Evolutionary conservation across 2,888 invertebrate species (phyloP).

Genomic region (Pyrochroa serraticornis): DNA sequence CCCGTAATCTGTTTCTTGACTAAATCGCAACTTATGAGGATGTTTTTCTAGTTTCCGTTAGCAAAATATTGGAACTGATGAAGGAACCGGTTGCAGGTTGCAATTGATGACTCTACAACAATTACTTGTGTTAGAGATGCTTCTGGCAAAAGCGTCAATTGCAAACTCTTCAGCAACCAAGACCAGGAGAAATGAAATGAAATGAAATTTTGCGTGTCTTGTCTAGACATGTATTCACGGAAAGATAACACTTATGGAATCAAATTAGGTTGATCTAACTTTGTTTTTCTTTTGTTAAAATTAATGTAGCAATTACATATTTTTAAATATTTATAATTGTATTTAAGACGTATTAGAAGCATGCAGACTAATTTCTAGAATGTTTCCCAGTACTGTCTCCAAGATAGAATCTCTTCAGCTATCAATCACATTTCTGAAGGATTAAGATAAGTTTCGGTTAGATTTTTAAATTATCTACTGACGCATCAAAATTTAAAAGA

Average conservation of each 20-base stretch:
- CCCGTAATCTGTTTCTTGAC: slow-evolving; percentile 52
- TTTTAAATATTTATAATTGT: no score
- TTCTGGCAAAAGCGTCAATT: slow-evolving; percentile 39
- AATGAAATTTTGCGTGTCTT: slow-evolving; percentile 55
- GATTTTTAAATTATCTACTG: no score
- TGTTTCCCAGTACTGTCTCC: no score
- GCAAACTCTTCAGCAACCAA: slow-evolving; percentile 38
- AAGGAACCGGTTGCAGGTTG: slow-evolving; percentile 53
- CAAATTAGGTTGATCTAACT: no score
- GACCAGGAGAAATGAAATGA: slow-evolving; percentile 48
- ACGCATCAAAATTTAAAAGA: no score
- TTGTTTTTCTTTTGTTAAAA: no score
- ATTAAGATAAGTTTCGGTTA: no score
- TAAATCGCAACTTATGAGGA: slow-evolving; percentile 46
- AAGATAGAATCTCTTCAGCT: no score
- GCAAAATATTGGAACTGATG: slow-evolving; percentile 56
- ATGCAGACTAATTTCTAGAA: no score
- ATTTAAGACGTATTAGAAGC: no score
- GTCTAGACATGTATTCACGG: slow-evolving; percentile 59
- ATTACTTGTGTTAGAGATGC: slow-evolving; percentile 22
- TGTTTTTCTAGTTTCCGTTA: slow-evolving; percentile 56
- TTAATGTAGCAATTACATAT: no score
- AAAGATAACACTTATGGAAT: slow-evolving; percentile 57
- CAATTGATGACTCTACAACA: slow-evolving; percentile 39
- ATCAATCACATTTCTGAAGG: no score